phyloP scores from a whole-genome alignment of 2,888 invertebrate genomes.

The Theristus sp. region DNA sequence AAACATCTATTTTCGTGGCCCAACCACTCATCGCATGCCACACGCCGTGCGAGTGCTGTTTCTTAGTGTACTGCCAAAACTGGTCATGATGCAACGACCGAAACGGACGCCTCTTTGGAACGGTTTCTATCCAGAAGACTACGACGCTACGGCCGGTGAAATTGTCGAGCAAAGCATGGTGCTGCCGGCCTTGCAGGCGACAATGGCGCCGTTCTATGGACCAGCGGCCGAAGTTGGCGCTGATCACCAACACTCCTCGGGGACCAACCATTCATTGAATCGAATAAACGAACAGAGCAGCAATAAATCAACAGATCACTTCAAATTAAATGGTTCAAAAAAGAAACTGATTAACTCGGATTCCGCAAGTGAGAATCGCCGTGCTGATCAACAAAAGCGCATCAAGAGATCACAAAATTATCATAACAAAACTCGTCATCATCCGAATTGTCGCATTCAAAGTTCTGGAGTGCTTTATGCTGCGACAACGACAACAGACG shows the following conservation, averaged over 20 bases:
- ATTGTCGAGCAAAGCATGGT: background rate
- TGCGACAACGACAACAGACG: background rate
- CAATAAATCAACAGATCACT: too few relatives aligned
- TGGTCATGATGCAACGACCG: constrained; percentile 84
- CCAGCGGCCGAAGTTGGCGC: background rate
- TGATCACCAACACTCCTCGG: background rate
- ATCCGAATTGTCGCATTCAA: background rate
- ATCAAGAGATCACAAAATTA: too few relatives aligned
- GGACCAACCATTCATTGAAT: too few relatives aligned
- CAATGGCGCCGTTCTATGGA: background rate
- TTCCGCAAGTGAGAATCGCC: too few relatives aligned
- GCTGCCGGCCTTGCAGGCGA: background rate
- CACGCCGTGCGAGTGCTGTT: constrained; percentile 86
- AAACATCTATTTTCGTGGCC: constrained; percentile 92
- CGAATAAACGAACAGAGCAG: too few relatives aligned
- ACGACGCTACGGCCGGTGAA: background rate
- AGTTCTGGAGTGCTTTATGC: too few relatives aligned
- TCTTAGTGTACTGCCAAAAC: constrained; percentile 45
- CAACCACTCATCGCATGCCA: constrained; percentile 96
- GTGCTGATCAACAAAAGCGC: too few relatives aligned
- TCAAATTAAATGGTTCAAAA: too few relatives aligned
- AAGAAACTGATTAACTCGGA: too few relatives aligned
- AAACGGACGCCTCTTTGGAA: constrained; percentile 29
- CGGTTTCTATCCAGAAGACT: background rate
- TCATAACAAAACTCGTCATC: background rate